Percentiles rank a stretch among this genome's conserved stretches.
These are phyloP conservation scores for Mesocentrotus franciscanus DNA, from an alignment of 53 echinoderm and acorn worm species.

Conservation along the genomic window DNA sequence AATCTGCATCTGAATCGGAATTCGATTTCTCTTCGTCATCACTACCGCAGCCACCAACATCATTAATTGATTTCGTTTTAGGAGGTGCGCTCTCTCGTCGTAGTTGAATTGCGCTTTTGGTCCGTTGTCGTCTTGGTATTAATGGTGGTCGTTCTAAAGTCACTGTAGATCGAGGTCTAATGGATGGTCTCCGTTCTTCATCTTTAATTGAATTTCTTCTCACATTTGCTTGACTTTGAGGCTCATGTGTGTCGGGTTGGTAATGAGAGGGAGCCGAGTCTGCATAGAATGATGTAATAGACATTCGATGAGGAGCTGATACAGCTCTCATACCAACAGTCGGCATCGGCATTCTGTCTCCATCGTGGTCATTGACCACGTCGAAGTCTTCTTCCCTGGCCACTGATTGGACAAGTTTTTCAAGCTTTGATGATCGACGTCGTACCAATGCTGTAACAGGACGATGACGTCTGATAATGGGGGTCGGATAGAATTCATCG, in stretches of 20 bases:
- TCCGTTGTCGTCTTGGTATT: background rate
- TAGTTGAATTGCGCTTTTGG: conserved; percentile 49
- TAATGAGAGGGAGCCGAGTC: background rate
- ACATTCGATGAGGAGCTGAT: conserved; percentile 64
- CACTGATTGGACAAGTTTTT: conserved; percentile 50
- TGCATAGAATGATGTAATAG: conserved; percentile 61
- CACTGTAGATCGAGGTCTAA: background rate
- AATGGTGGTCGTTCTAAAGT: conserved; percentile 6
- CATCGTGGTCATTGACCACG: conserved; percentile 4
- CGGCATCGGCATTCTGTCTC: conserved; percentile 2
- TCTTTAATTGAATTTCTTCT: conserved; percentile 20
- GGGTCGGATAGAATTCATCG: background rate
- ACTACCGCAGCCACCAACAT: background rate
- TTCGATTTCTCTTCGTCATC: conserved; percentile 38
- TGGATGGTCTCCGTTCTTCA: background rate
- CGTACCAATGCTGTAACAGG: conserved; percentile 57
- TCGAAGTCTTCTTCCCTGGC: conserved; percentile 1
- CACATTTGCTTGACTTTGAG: background rate
- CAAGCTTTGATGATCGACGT: conserved; percentile 60
- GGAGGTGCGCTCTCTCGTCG: conserved; percentile 36
- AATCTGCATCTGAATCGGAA: conserved; percentile 54
- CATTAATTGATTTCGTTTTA: background rate
- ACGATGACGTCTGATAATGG: conserved; percentile 39
- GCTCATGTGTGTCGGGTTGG: background rate
- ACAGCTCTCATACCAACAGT: background rate